Percentiles rank a stretch among this genome's conserved stretches.
phyloP scores from a whole-genome alignment of 2,113 vertebrate species.

The Toxotes jaculatrix region DNA sequence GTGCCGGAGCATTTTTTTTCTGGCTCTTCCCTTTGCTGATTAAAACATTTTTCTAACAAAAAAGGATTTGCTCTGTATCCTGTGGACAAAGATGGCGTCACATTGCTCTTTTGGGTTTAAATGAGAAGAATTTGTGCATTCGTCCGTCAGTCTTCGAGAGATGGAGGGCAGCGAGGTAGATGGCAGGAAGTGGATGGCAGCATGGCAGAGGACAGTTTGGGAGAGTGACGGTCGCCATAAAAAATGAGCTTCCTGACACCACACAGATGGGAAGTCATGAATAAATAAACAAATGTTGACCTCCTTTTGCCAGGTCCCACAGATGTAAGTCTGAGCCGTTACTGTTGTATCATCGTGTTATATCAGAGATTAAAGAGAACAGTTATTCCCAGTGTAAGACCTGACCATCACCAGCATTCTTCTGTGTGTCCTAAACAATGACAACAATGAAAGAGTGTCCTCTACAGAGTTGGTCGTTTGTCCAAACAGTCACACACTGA shows the following conservation, averaged over 20 bases:
- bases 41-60: slow-evolving; percentile 52
- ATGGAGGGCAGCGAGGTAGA: background rate
- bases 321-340: slow-evolving; percentile 11
- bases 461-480: too few relatives aligned
- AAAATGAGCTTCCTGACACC: slow-evolving; percentile 29
- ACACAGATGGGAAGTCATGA: slow-evolving; percentile 61
- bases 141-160: slow-evolving; percentile 3
- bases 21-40: slow-evolving; percentile 53
- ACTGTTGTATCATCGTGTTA: background rate
- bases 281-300: slow-evolving; percentile 57
- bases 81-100: slow-evolving; percentile 66
- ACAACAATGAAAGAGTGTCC: too few relatives aligned
- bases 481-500: too few relatives aligned
- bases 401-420: background rate
- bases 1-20: slow-evolving; percentile 6
- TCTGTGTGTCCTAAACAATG: background rate
- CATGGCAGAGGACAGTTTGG: slow-evolving; percentile 34
- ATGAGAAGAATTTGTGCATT: slow-evolving; percentile 28
- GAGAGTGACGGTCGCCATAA: slow-evolving; percentile 27
- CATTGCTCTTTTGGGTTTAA: slow-evolving; percentile 64
- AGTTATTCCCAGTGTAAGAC: background rate
- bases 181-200: slow-evolving; percentile 26
- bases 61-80: slow-evolving; percentile 63
- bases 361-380: background rate
- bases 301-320: slow-evolving; percentile 24